Evolutionary conservation across 2,797 vertebrate species (phyloP).

Genomic region (Podarcis siculus): DNA sequence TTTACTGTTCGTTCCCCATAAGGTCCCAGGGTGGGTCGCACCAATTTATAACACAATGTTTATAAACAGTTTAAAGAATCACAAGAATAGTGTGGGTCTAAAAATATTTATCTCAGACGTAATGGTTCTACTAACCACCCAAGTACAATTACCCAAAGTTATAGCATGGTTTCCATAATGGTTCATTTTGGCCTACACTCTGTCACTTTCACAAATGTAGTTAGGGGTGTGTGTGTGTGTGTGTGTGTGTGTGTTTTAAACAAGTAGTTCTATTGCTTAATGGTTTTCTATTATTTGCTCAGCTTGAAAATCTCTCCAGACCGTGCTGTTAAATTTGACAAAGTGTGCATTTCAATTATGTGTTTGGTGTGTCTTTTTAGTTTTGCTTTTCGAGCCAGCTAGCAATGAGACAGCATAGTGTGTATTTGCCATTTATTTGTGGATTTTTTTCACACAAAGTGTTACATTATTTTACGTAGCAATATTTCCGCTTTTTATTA

Average conservation of each 20-base stretch:
- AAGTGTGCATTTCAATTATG: not conserved
- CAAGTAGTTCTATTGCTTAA: not conserved
- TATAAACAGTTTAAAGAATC: not conserved
- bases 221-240: too few species aligned
- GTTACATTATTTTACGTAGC: not conserved
- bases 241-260: not conserved
- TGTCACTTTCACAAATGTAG: too few species aligned
- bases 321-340: not conserved
- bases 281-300: not conserved
- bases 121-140: not conserved
- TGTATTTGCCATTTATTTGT: not conserved
- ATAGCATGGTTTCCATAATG: not conserved
- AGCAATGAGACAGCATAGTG: not conserved
- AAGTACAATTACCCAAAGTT: not conserved
- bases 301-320: not conserved
- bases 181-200: not conserved
- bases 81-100: too few species aligned
- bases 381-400: not conserved
- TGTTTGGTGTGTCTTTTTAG: not conserved
- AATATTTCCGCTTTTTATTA: not conserved
- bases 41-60: too few species aligned
- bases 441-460: not conserved
- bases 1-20: too few species aligned
- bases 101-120: too few species aligned
- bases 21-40: too few species aligned